Percentiles rank a stretch among this genome's conserved stretches.
Evolutionary conservation across 2,888 invertebrate species (phyloP).

Genomic region (Gnatocerus cornutus): DNA sequence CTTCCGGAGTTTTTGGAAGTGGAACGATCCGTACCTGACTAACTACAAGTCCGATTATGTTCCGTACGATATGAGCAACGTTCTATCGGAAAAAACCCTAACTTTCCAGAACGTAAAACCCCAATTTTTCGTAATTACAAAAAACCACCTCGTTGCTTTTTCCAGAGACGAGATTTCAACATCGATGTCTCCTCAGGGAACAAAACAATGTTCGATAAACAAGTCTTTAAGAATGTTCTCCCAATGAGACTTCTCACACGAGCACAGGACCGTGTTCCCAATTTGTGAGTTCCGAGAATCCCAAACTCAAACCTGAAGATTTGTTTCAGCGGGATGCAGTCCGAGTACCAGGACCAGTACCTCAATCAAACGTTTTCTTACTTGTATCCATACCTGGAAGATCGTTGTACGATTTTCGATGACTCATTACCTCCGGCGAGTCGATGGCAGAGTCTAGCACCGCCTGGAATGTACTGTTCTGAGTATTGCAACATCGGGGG

Average conservation of each 20-base stretch:
- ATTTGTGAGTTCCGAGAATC: neutral
- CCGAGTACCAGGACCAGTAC: constrained; percentile 65
- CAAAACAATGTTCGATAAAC: constrained; percentile 58
- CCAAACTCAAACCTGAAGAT: neutral
- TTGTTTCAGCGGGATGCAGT: constrained; percentile 64
- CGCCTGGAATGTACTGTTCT: constrained; percentile 70
- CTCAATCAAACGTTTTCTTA: constrained; percentile 63
- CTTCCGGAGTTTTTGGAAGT: constrained; percentile 66
- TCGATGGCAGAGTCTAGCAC: constrained; percentile 67
- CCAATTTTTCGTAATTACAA: neutral
- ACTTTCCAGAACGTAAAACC: constrained; percentile 67
- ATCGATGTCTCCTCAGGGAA: constrained; percentile 58
- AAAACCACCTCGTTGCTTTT: constrained; percentile 9
- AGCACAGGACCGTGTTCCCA: neutral
- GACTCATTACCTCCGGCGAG: constrained; percentile 61
- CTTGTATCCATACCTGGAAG: constrained; percentile 62
- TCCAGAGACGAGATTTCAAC: constrained; percentile 55
- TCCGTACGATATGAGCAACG: constrained; percentile 60
- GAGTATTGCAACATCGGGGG: constrained; percentile 70
- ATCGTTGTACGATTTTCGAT: constrained; percentile 60
- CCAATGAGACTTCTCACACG: constrained; percentile 27
- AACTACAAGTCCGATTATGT: constrained; percentile 64
- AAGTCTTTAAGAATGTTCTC: constrained; percentile 55
- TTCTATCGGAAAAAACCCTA: constrained; percentile 66
- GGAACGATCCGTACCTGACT: constrained; percentile 69